These are phyloP conservation scores for Harpalus rufipes DNA, from an alignment of 2,888 invertebrate species.

Conservation along the genomic window DNA sequence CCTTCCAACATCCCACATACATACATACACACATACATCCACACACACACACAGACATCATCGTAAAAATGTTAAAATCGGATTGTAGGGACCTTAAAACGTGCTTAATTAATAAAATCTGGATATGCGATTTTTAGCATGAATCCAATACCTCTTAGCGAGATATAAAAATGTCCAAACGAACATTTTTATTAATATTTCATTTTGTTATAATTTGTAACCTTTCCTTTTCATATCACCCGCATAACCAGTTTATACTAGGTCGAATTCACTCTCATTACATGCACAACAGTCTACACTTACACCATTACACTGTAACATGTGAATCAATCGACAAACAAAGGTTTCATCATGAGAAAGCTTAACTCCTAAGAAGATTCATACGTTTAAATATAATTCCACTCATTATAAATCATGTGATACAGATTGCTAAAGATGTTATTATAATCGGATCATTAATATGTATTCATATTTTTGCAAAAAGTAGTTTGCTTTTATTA, in stretches of 20 bases:
- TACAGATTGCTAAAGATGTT: neutral
- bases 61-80: too few species aligned
- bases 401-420: neutral
- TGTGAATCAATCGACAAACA: neutral
- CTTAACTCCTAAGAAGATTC: neutral
- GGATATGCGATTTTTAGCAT: too few species aligned
- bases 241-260: conserved; percentile 5
- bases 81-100: too few species aligned
- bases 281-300: neutral
- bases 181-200: too few species aligned
- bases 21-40: too few species aligned
- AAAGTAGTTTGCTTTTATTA: too few species aligned
- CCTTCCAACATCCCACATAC: too few species aligned
- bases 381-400: neutral
- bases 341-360: conserved; percentile 1
- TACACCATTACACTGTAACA: neutral
- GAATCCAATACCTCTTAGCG: too few species aligned
- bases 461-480: too few species aligned
- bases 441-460: neutral
- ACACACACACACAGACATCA: too few species aligned
- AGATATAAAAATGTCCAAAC: too few species aligned
- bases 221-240: neutral
- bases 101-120: too few species aligned
- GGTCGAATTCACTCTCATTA: conserved; percentile 5
- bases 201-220: neutral